phyloP scores from a whole-genome alignment of 2,797 vertebrate species.

The Parauchenoglanis punctatus region DNA sequence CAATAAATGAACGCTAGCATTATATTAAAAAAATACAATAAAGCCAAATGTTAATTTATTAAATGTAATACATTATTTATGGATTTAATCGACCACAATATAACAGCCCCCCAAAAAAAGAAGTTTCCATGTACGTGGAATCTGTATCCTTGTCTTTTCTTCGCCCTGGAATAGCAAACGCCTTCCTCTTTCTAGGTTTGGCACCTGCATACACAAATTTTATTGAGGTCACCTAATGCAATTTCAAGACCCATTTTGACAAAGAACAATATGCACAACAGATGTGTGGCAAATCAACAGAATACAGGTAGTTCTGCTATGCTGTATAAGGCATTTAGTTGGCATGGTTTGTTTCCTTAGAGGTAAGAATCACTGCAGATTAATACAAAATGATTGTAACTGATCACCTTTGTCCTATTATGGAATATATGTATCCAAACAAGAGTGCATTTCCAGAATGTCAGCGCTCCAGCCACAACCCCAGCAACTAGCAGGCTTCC shows the following conservation, averaged over 20 bases:
- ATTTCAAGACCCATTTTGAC: neutral
- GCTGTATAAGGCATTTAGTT: neutral
- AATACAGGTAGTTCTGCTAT: too few species aligned
- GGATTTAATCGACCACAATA: neutral
- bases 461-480: too few species aligned
- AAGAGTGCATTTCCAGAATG: too few species aligned
- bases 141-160: conserved; percentile 95
- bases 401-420: neutral
- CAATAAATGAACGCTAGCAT: neutral
- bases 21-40: neutral
- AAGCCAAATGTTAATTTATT: neutral
- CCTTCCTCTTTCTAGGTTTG: conserved; percentile 92
- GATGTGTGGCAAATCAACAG: neutral
- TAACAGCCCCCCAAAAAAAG: neutral
- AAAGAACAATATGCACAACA: neutral
- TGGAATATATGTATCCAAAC: neutral
- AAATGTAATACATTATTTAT: neutral
- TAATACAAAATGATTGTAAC: neutral
- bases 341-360: neutral
- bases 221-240: neutral
- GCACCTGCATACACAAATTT: conserved; percentile 73
- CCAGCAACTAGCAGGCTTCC: too few species aligned
- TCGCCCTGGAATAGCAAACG: conserved; percentile 89
- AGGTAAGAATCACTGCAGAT: neutral
- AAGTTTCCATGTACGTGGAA: conserved; percentile 83